Evolutionary conservation across 2,113 vertebrate species (phyloP).

Genomic region (Acanthisitta chloris): DNA sequence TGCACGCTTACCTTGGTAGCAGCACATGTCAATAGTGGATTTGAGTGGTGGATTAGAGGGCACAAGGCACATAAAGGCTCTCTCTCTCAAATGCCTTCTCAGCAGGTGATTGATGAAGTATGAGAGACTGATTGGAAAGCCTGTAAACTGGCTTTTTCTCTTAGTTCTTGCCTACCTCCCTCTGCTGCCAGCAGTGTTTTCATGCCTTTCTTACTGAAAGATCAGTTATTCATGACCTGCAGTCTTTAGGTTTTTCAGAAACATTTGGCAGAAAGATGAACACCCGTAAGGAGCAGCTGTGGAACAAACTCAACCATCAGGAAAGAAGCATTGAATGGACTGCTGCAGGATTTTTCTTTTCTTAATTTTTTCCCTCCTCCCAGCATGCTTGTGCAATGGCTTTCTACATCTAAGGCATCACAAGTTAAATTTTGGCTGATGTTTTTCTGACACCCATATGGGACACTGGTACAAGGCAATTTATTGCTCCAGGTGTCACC

Average conservation of each 20-base stretch:
- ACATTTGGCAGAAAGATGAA: neutral
- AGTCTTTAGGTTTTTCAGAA: neutral
- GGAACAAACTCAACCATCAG: neutral
- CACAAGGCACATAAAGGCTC: neutral
- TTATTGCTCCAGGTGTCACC: neutral
- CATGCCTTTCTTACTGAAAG: neutral
- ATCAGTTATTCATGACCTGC: neutral
- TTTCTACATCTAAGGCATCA: neutral
- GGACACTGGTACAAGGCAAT: neutral
- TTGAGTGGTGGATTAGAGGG: neutral
- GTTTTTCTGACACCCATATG: neutral
- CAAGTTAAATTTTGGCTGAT: neutral
- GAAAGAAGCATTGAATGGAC: neutral
- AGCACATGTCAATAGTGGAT: neutral
- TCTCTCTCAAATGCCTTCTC: neutral
- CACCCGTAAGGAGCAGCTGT: neutral
- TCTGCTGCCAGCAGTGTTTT: neutral
- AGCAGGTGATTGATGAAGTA: slow-evolving; percentile 19
- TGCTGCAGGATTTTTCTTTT: neutral
- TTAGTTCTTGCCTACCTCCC: neutral
- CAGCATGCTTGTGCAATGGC: neutral
- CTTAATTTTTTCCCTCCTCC: neutral
- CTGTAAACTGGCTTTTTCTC: neutral
- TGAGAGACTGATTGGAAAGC: neutral
- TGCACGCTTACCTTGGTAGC: neutral